Conservation (phyloP, 2,888 invertebrate genomes). For the Andricus curvator region DNA sequence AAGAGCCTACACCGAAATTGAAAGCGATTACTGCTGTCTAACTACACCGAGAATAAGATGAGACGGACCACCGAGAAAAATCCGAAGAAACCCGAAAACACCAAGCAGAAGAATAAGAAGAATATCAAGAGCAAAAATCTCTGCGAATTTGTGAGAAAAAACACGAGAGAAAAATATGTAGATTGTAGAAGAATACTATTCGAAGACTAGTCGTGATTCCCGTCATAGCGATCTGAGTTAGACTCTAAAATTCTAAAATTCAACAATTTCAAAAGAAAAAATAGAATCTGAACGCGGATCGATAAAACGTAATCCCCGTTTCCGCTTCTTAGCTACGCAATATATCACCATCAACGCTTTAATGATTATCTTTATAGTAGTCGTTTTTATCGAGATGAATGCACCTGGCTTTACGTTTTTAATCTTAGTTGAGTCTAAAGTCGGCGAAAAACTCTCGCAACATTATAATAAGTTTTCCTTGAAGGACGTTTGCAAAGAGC, state of each 20-base stretch:
- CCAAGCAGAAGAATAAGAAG: conserved; percentile 8
- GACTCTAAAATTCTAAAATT: conserved; percentile 38
- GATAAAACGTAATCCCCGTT: conserved; percentile 41
- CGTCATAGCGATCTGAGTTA: conserved; percentile 55
- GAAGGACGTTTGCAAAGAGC: conserved; percentile 17
- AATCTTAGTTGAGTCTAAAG: conserved; percentile 20
- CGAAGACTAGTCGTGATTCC: conserved; percentile 67
- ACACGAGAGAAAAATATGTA: conserved; percentile 43
- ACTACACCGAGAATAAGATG: conserved; percentile 15
- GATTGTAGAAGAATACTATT: conserved; percentile 67
- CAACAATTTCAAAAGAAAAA: conserved; percentile 19
- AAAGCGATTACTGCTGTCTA: neutral
- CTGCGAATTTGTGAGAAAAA: conserved; percentile 42
- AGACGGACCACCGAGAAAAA: conserved; percentile 24
- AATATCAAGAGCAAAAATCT: conserved; percentile 26
- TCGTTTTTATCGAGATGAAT: conserved; percentile 36
- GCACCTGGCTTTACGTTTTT: conserved; percentile 33
- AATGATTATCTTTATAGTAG: conserved; percentile 53
- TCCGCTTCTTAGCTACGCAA: conserved; percentile 56
- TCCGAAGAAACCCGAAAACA: conserved; percentile 35
- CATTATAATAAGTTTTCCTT: conserved; percentile 12
- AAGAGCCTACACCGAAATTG: conserved; percentile 11
- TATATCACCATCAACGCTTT: conserved; percentile 67
- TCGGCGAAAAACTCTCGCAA: conserved; percentile 32
- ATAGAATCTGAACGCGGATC: conserved; percentile 38